These are phyloP conservation scores for Chamaetylas fuelleborni DNA, from an alignment of 2,113 vertebrate species.

Conservation along the genomic window DNA sequence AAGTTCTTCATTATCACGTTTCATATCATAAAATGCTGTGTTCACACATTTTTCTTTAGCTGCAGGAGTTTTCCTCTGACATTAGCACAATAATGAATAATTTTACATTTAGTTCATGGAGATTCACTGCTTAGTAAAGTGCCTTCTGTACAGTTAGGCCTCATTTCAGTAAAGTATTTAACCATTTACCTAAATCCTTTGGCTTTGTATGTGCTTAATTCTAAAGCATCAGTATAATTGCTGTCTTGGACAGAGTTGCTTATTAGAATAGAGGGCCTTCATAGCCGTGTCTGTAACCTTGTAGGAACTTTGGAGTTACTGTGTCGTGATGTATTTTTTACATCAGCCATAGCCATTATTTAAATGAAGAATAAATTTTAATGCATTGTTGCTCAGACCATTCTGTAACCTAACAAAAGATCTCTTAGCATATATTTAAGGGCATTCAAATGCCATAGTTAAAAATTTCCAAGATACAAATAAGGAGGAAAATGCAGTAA, in stretches of 20 bases:
- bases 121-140: conserved; percentile 28
- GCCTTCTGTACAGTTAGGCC: not conserved
- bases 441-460: not conserved
- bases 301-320: not conserved
- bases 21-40: not conserved
- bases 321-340: conserved; percentile 5
- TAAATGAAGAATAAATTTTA: conserved; percentile 13
- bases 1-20: not conserved
- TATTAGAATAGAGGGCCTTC: not conserved
- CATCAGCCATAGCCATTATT: conserved; percentile 7
- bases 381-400: not conserved
- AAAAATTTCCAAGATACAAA: not conserved
- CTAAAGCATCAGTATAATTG: conserved; percentile 3
- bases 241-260: not conserved
- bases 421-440: not conserved
- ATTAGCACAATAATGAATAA: conserved; percentile 32
- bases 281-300: not conserved
- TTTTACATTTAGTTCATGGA: conserved; percentile 36
- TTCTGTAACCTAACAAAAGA: not conserved
- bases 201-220: not conserved
- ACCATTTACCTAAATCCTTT: not conserved
- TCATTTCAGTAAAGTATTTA: not conserved
- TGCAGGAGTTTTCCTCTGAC: conserved; percentile 29
- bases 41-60: conserved; percentile 19
- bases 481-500: not conserved